Evolutionary conservation across 2,797 vertebrate genomes (phyloP).

Genomic region (Trematomus bernacchii): DNA sequence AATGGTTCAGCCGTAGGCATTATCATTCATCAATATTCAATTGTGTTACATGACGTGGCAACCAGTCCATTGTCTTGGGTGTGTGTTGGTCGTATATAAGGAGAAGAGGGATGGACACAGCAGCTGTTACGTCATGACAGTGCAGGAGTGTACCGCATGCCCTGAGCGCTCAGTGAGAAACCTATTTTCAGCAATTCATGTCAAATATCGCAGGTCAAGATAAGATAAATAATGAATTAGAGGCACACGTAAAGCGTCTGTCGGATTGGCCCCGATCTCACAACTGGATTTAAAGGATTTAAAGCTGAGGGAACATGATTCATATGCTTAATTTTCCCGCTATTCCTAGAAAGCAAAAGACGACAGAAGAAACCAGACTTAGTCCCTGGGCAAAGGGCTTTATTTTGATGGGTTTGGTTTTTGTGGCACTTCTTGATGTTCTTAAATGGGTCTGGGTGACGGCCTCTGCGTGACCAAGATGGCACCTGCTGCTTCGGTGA

Average conservation of each 20-base stretch:
- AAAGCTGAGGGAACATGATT: constrained; percentile 24
- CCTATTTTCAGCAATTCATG: constrained; percentile 25
- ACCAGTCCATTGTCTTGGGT: constrained; percentile 1
- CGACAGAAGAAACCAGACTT: neutral
- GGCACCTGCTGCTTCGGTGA: constrained; percentile 52
- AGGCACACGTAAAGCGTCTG: constrained; percentile 40
- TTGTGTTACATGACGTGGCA: constrained; percentile 27
- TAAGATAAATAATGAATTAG: constrained; percentile 40
- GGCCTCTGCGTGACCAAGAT: constrained; percentile 24
- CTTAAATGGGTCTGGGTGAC: constrained; percentile 22
- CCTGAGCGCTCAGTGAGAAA: constrained; percentile 7
- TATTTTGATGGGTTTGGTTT: constrained; percentile 29
- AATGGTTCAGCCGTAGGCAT: constrained; percentile 46
- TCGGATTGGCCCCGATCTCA: constrained; percentile 46
- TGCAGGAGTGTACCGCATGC: neutral
- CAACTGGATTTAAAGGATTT: constrained; percentile 50
- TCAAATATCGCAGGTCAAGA: constrained; percentile 30
- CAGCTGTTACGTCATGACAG: constrained; percentile 9
- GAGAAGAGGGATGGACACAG: constrained; percentile 10
- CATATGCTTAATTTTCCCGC: constrained; percentile 16
- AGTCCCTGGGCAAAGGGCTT: neutral
- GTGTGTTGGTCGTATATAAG: constrained; percentile 9
- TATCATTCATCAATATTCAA: constrained; percentile 71
- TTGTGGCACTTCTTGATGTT: constrained; percentile 26
- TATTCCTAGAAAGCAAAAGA: constrained; percentile 17